These are phyloP conservation scores for Nothocercus nigrocapillus DNA, from an alignment of 2,113 vertebrate genomes.

Conservation along the genomic window DNA sequence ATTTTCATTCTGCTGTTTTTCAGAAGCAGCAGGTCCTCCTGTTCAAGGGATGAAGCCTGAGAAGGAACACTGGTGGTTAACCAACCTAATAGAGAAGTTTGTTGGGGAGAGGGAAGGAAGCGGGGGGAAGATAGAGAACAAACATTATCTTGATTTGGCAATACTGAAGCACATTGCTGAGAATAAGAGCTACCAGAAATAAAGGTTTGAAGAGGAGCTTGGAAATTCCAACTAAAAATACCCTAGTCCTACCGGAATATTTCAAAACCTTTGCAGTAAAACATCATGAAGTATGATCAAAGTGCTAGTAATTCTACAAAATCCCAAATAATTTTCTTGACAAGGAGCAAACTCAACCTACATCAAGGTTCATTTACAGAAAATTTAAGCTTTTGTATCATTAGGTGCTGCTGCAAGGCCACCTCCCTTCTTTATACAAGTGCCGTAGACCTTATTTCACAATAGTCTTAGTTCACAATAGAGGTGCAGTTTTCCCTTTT, in stretches of 20 bases:
- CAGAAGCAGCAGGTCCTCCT: background rate
- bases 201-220: background rate
- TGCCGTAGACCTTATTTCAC: background rate
- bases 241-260: accelerated
- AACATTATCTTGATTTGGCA: background rate
- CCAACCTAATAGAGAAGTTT: background rate
- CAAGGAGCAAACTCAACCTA: background rate
- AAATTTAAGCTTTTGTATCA: background rate
- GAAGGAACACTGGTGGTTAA: background rate
- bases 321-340: background rate
- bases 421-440: background rate
- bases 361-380: background rate
- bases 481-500: background rate
- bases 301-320: background rate
- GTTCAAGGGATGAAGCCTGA: background rate
- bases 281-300: background rate
- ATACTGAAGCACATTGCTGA: background rate
- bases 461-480: too few relatives aligned
- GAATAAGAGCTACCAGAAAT: background rate
- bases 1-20: background rate
- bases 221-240: background rate
- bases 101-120: background rate
- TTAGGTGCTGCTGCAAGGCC: background rate
- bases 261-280: background rate
- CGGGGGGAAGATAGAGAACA: background rate